Conservation (phyloP, 2,888 invertebrate species). For the Melipona bicolor region DNA sequence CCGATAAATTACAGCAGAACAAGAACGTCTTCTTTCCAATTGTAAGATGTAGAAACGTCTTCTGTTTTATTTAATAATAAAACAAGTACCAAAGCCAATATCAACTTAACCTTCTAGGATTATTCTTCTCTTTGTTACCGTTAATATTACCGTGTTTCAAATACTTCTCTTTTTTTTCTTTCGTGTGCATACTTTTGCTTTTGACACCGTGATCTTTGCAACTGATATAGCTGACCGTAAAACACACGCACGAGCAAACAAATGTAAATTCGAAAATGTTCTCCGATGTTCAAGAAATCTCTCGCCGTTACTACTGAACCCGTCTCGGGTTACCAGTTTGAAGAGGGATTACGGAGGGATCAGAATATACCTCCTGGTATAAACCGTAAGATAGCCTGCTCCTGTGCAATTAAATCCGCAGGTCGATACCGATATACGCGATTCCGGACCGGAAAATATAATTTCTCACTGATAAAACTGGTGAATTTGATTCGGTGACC, state of each 20-base stretch:
- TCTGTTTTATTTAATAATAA: too few species aligned
- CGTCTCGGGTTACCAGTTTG: constrained; percentile 68
- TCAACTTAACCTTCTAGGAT: too few species aligned
- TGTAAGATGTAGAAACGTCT: too few species aligned
- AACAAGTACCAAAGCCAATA: too few species aligned
- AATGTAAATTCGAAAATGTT: constrained; percentile 50
- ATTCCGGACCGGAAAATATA: constrained; percentile 40
- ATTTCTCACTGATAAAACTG: constrained; percentile 41
- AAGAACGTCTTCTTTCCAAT: too few species aligned
- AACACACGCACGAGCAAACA: constrained; percentile 32
- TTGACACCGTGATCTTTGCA: constrained; percentile 24
- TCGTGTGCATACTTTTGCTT: neutral
- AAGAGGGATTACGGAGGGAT: constrained; percentile 68
- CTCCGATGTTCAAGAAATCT: constrained; percentile 45
- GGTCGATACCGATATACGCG: constrained; percentile 60
- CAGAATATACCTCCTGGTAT: constrained; percentile 59
- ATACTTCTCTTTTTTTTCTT: neutral
- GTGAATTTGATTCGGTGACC: constrained; percentile 28
- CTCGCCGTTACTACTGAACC: constrained; percentile 37
- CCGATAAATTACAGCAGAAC: too few species aligned
- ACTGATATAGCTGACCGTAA: constrained; percentile 28
- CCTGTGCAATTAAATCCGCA: constrained; percentile 69
- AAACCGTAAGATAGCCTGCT: constrained; percentile 57
- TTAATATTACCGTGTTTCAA: too few species aligned
- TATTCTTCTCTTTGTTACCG: too few species aligned